Evolutionary conservation across 2,797 vertebrate genomes (phyloP).

Genomic region (Etheostoma nigrum): DNA sequence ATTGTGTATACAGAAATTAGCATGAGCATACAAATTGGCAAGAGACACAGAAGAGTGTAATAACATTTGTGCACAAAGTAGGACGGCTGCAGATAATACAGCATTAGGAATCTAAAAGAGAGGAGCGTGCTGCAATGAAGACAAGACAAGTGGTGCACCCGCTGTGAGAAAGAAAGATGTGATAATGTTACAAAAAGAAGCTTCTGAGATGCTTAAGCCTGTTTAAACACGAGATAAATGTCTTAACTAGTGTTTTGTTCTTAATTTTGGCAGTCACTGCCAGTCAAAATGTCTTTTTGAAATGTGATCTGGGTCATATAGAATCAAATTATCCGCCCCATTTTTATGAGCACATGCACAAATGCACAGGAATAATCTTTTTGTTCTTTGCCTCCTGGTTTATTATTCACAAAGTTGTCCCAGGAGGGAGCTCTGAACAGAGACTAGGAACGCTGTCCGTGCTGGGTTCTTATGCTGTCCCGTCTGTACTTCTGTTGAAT

Average conservation of each 20-base stretch:
- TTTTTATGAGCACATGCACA: not conserved
- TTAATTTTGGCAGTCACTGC: not conserved
- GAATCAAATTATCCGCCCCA: not conserved
- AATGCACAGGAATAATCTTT: too few species aligned
- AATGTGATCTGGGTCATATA: not conserved
- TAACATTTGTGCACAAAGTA: constrained; percentile 27
- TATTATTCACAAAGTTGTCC: too few species aligned
- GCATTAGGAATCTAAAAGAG: not conserved
- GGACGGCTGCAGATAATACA: constrained; percentile 24
- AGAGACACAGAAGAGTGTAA: constrained; percentile 37
- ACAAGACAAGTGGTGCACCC: not conserved
- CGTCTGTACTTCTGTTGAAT: too few species aligned
- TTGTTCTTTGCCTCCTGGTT: too few species aligned
- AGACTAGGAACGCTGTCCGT: too few species aligned
- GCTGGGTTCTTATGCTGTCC: too few species aligned
- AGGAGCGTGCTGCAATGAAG: not conserved
- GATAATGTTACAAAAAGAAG: constrained; percentile 11
- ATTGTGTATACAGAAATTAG: constrained; percentile 71
- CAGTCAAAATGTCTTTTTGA: not conserved
- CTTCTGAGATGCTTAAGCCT: constrained; percentile 6
- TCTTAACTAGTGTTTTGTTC: not conserved
- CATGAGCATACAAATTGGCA: constrained; percentile 67
- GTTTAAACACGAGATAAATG: constrained; percentile 9
- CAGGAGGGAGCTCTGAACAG: too few species aligned
- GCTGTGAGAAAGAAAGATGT: constrained; percentile 5